Evolutionary conservation across 53 echinoderm and acorn worm genomes (phyloP), one percentile per base, ranked within the genome.

Genomic region (Astropecten irregularis): DNA sequence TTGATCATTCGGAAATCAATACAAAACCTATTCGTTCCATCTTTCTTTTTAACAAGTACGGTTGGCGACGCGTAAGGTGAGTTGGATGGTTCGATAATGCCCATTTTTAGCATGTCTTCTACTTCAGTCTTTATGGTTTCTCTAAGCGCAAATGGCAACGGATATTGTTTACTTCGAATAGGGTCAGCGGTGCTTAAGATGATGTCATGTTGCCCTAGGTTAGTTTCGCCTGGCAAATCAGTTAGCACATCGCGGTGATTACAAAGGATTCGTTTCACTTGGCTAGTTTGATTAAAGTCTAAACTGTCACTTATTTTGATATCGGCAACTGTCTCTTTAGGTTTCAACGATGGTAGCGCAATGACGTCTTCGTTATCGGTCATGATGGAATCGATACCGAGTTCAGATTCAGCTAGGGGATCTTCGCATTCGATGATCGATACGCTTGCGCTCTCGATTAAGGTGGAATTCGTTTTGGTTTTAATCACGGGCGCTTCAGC

Each of bases 21-120:
- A 14, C 92, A 92, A 32, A 92, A 82, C 57, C 92, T 63, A 47
- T 89, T 89, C 16, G 82, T 66, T 11, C 87, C 77, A 39, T 92
- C 92, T 30, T 38, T 30, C 29, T 92, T 92, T 16, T 61, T 76
- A 0, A 87, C 87, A 4, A 90, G 9, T 2, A 93, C 93, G 8
- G 87, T 72, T 0, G 93, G 93, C 3, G 90, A 83, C 3, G 90
- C 82, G 33, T 85, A 94, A 1, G 91, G 88, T 0, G 88, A 91
- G 15, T 81, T 40, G 1, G 90, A 90, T 14, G 57, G 59, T 48
- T 76, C 76, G 4, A 86, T 64, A 15, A 86, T 62, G 26, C 63
- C 63, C 49, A 56, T 72, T 73, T 46, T 54, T 29, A 84, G 28
- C 73, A 85, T 73, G 23, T 73, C 52, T 14, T 85, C 59, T 0